Evolutionary conservation across 2,888 invertebrate genomes (phyloP), one percentile per base, ranked within the genome.

Genomic region (Tetramorium bicarinatum): DNA sequence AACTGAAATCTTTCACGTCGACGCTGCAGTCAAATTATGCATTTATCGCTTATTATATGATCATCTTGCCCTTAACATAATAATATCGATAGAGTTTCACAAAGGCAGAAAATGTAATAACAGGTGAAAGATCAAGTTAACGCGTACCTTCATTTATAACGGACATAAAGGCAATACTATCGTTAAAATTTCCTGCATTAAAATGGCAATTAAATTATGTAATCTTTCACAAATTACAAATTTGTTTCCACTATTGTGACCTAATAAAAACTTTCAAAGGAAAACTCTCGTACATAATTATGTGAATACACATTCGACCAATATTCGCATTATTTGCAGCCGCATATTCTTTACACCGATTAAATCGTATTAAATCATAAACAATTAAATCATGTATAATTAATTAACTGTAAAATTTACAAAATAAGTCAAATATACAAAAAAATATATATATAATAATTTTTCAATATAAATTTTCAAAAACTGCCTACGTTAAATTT

Each of bases 1-100:
- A 71, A 59, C 44, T 85, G 59, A 81, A 81, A 84, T 81, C 72
- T 80, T 38, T 49, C 62, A 52, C 44, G 56, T 71, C 61, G 59
- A 61, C 61, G 44, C 47, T 52, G 13, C 71, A 66, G 59, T 84
- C 69, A 75, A 80, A 71, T 86, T 85, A 82, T 76, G 69, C 79
- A 59, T 85, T 86, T 82, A 80, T 75, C 29, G 74, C n/a, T 54
- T 49, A 71, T 80, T 75, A 56, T 21, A 25, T 29, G 56, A 44
- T 67, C 41, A 82, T 75, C 72, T 76, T 54, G 34, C 54, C 8
- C 49, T 72, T 56, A 69, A 54, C 56, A 34, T 77, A 44, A 79
- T 79, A 79, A 79, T 71, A 59, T 69, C 69, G 56, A 67, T 54
- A 79, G 69, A 69, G 44, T 44, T 47, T 71, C 56, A 71, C 71